These are phyloP conservation scores for Melipona bicolor DNA, from an alignment of 2,888 invertebrate species.

Conservation along the genomic window DNA sequence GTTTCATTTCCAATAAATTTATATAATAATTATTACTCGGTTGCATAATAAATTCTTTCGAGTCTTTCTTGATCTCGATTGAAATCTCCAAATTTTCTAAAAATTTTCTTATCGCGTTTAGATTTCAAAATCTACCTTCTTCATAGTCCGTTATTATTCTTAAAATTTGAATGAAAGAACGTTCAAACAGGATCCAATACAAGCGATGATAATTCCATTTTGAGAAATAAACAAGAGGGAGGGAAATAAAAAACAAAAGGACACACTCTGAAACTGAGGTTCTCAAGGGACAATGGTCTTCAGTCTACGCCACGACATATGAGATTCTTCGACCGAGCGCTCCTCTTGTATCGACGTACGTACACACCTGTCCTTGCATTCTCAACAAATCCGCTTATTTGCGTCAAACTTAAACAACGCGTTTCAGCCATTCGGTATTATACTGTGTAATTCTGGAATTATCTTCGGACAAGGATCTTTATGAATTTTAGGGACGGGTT, in stretches of 20 bases:
- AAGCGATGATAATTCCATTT: background rate
- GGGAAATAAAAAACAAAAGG: background rate
- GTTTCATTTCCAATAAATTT: too few species aligned
- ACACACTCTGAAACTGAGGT: background rate
- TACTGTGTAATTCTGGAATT: background rate
- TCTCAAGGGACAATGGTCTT: background rate
- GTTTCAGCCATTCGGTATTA: background rate
- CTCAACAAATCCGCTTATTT: background rate
- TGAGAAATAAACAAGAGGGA: background rate
- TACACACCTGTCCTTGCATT: background rate
- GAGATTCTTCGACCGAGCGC: background rate
- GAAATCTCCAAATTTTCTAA: too few species aligned
- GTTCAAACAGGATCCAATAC: background rate
- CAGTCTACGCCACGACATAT: background rate
- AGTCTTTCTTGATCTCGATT: too few species aligned
- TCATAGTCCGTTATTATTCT: too few species aligned
- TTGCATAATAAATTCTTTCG: too few species aligned
- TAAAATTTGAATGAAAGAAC: too few species aligned
- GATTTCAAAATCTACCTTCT: too few species aligned
- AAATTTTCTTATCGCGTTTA: too few species aligned
- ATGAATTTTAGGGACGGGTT: background rate
- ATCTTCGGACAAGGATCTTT: background rate
- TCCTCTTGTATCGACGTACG: background rate
- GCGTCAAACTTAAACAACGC: background rate
- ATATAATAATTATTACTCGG: too few species aligned